Evolutionary conservation across 1,140 invertebrate species (phyloP), one percentile per base, ranked within the genome.

Genomic region (Bactericera cockerelli): DNA sequence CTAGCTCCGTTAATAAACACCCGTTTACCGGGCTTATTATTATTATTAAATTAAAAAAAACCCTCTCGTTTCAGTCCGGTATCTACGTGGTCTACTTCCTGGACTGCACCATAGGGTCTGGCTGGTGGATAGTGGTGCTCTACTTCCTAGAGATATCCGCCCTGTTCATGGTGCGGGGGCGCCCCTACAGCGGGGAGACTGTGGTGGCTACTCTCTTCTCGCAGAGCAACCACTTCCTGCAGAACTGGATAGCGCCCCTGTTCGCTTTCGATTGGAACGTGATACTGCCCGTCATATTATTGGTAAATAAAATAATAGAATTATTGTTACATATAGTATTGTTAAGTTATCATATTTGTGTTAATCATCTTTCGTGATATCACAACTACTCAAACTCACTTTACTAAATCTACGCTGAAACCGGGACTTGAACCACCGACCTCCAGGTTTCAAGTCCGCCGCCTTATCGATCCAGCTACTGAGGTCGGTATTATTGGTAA

Each of bases 211-310:
- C 72, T 14, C 70, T 75, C 13, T 75, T 77, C 57, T 71, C 75
- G 24, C 75, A 77, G 10, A 76, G 76, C 0, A 70, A 73, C 58
- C 70, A 72, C 33, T 79, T 73, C 60, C 63, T 80, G 13, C 70
- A 72, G 25, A 72, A 74, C 53, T 77, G 82, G 74, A 79, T 79
- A 6, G 82, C 84, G 8, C 78, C 81, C 2, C 70, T 90, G 24
- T 71, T 92, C 2, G 84, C 86, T n/a, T 87, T 93, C 66, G 82
- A 81, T 1, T 93, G 90, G 89, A 93, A 88, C 69, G 84, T 93
- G 3, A 74, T 90, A 55, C 68, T 91, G 59, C 88, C 89, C 2
- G 82, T 89, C 49, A 74, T 79, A 4, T 70, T 91, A 53, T 79
- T 87, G 71, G 87, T 89, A 67, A 77, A 71, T 72, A 31, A 31